These are phyloP conservation scores for Pheosia gnoma DNA, from an alignment of 2,888 invertebrate species.

Conservation along the genomic window DNA sequence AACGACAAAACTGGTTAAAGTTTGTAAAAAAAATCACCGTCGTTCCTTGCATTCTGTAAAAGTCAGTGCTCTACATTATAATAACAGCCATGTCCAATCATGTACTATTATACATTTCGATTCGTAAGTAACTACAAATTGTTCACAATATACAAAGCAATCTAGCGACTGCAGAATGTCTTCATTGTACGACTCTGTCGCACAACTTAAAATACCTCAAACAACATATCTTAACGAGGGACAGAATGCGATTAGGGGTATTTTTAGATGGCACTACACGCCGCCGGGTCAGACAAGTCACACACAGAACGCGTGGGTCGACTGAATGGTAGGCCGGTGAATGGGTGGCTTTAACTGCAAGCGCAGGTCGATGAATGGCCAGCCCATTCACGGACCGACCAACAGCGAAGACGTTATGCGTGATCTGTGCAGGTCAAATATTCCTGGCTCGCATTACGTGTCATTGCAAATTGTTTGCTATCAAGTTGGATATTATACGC, in stretches of 20 bases:
- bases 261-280: slow-evolving; percentile 39
- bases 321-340: slow-evolving; percentile 47
- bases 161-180: slow-evolving; percentile 5
- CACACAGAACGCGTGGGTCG: slow-evolving; percentile 55
- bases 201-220: slow-evolving; percentile 7
- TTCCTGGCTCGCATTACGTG: slow-evolving; percentile 31
- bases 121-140: no score
- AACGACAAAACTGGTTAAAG: neutral
- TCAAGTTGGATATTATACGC: no score
- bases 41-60: no score
- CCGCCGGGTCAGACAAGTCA: slow-evolving; percentile 38
- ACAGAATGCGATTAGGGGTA: slow-evolving; percentile 31
- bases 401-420: slow-evolving; percentile 43
- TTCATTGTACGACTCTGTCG: slow-evolving; percentile 5
- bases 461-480: slow-evolving; percentile 1
- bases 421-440: slow-evolving; percentile 39
- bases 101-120: no score
- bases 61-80: no score
- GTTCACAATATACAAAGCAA: neutral
- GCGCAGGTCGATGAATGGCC: slow-evolving; percentile 49
- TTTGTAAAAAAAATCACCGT: neutral
- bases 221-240: slow-evolving; percentile 25
- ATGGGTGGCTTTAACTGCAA: slow-evolving; percentile 51
- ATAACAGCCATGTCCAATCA: no score
- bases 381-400: slow-evolving; percentile 44